These are phyloP conservation scores for Caenorhabditis doughertyi DNA, from an alignment of 2,888 invertebrate genomes.

Conservation along the genomic window DNA sequence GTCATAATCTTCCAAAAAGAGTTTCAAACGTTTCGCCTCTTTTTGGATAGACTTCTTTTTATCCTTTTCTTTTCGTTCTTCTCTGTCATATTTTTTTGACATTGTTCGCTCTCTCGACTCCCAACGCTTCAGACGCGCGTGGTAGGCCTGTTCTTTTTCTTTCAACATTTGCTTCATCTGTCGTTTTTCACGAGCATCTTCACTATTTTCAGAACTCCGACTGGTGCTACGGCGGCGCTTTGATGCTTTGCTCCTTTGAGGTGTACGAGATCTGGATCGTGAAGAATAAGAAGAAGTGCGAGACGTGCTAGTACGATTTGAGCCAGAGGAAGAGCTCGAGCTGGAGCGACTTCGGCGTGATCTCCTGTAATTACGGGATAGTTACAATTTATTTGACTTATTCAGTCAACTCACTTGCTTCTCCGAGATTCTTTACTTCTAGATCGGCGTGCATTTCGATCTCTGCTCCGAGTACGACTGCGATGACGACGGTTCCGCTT, in stretches of 20 bases:
- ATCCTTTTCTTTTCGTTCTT: slow-evolving; percentile 75
- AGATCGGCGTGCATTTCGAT: slow-evolving; percentile 39
- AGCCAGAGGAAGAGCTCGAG: slow-evolving; percentile 46
- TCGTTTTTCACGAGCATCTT: slow-evolving; percentile 73
- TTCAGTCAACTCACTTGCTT: slow-evolving; percentile 41
- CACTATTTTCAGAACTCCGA: slow-evolving; percentile 74
- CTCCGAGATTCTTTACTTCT: slow-evolving; percentile 59
- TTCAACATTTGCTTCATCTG: slow-evolving; percentile 67
- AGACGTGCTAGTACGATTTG: slow-evolving; percentile 37
- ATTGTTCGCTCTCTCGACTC: slow-evolving; percentile 91
- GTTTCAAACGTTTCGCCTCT: slow-evolving; percentile 94
- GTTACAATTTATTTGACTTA: background rate
- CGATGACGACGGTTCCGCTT: slow-evolving; percentile 40
- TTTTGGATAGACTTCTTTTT: slow-evolving; percentile 85
- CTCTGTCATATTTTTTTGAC: slow-evolving; percentile 90
- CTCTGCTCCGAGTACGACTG: slow-evolving; percentile 36
- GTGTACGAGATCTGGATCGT: slow-evolving; percentile 55
- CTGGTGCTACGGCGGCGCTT: slow-evolving; percentile 54
- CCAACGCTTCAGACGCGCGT: slow-evolving; percentile 86
- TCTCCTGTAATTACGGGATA: slow-evolving; percentile 28
- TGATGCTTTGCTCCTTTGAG: slow-evolving; percentile 28
- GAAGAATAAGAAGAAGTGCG: slow-evolving; percentile 52
- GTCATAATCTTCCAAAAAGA: slow-evolving; percentile 99
- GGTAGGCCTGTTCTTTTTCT: slow-evolving; percentile 78
- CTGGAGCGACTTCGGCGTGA: slow-evolving; percentile 55